These are phyloP conservation scores for Glaucopsyche alexis DNA, from an alignment of 2,888 invertebrate species.

Conservation along the genomic window DNA sequence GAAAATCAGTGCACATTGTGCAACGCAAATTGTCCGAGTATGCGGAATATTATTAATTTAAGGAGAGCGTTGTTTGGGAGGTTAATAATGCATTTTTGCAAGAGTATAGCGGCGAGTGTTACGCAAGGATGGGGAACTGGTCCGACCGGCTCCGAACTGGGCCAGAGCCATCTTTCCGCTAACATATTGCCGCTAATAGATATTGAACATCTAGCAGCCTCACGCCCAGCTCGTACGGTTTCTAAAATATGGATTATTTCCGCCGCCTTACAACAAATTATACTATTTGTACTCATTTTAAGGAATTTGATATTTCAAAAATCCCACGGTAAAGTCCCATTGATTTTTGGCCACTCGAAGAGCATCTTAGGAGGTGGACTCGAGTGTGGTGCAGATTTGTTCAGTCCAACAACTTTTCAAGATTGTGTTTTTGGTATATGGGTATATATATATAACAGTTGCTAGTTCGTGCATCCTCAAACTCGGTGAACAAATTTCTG, in stretches of 20 bases:
- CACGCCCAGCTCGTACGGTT: constrained; percentile 47
- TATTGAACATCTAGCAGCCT: constrained; percentile 57
- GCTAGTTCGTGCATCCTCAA: not conserved
- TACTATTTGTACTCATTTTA: not conserved
- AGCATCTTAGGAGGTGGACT: no score
- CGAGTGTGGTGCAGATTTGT: no score
- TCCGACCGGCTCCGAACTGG: constrained; percentile 74
- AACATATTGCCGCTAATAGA: constrained; percentile 75
- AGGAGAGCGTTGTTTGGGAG: constrained; percentile 67
- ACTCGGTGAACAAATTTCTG: not conserved
- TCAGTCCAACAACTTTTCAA: no score
- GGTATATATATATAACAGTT: not conserved
- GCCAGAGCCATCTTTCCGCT: constrained; percentile 74
- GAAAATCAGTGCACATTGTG: constrained; percentile 66
- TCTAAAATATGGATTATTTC: constrained; percentile 41
- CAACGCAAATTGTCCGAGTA: constrained; percentile 48
- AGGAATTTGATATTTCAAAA: not conserved
- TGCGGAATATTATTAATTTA: constrained; percentile 46
- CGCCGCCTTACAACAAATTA: constrained; percentile 5
- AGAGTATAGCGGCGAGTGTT: constrained; percentile 58
- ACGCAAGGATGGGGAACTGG: constrained; percentile 76
- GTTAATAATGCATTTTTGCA: constrained; percentile 74
- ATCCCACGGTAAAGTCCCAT: not conserved
- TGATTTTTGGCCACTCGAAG: not conserved
- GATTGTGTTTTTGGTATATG: not conserved